phyloP scores from a whole-genome alignment of 1,140 invertebrate genomes.

The Cotesia chilonis region DNA sequence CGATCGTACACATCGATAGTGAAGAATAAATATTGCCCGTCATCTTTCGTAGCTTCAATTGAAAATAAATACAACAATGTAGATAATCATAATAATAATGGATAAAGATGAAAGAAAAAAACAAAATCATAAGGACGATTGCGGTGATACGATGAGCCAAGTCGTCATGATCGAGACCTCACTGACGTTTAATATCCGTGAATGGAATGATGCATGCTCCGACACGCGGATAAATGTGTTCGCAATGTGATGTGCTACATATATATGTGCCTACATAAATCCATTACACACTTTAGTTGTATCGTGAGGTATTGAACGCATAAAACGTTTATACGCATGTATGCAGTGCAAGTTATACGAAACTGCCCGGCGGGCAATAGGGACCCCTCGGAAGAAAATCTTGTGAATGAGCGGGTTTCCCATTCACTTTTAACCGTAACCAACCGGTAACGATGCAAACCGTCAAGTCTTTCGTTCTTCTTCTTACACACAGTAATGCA shows the following conservation, averaged over 20 bases:
- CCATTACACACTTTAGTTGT: background rate
- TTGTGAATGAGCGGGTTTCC: conserved; percentile 62
- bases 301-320: conserved; percentile 8
- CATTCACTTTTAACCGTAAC: conserved; percentile 62
- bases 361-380: conserved; percentile 23
- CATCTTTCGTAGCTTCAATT: conserved; percentile 12
- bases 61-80: background rate
- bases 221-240: conserved; percentile 9
- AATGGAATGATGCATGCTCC: conserved; percentile 16
- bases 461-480: conserved; percentile 8
- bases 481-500: no score
- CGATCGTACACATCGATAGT: conserved; percentile 6
- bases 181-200: conserved; percentile 28
- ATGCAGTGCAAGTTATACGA: conserved; percentile 7
- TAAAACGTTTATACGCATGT: conserved; percentile 16
- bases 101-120: background rate
- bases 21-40: conserved; percentile 18
- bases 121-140: background rate
- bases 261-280: background rate
- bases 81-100: background rate
- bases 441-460: conserved; percentile 42
- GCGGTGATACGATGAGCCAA: conserved; percentile 1
- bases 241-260: background rate
- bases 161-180: conserved; percentile 21
- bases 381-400: conserved; percentile 57